Base-by-base conservation (phyloP, 2,797 vertebrate species). In the Notamacropus eugenii region DNA sequence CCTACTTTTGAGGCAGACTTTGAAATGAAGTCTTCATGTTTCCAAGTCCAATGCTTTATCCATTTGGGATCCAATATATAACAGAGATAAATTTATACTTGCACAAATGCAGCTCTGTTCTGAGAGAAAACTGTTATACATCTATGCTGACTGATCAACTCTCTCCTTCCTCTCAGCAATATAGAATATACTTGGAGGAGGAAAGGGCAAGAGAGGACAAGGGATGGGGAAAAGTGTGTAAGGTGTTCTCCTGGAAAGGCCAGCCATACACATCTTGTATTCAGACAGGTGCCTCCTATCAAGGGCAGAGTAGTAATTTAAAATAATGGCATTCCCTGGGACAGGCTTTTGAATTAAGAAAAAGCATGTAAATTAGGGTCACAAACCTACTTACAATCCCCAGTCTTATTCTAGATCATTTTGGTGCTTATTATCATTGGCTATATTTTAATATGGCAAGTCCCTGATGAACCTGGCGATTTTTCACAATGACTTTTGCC, bases 381-480 rank as follows among this genome's bases (percentile, higher is more conserved):
- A 93, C 50, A 74, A 90, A 90, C 29, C 22, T 97, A 40, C 67
- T 92, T 90, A 28, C 58, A 87, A 95, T 50, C 50, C 40, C 54
- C 52, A 46, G 40, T 14, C 56, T 0, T 0, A 90, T 74, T 96
- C 55, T 55, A 46, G 93, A 93, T 96, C 62, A 90, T 34, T 87
- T 94, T 94, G 95, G 62, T 46, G 54, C 12, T 58, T 59, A 93
- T 92, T 94, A 93, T 87, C 57, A 92, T 92, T 90, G 52, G 90
- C 55, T 91, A 92, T 2, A 87, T 52, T 95, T 93, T 92, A 92
- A 91, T 31, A 91, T 54, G 90, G 55, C 46, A 90, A 0, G 54
- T 11, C 34, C 74, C 46, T 50, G 67, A 87, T 91, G 54, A 56
- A 55, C 50, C 62, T 62, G 95, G 54, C 50, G 90, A 6, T 91